These are phyloP conservation scores for Tachina lurida DNA, from an alignment of 2,888 invertebrate species.

Conservation along the genomic window DNA sequence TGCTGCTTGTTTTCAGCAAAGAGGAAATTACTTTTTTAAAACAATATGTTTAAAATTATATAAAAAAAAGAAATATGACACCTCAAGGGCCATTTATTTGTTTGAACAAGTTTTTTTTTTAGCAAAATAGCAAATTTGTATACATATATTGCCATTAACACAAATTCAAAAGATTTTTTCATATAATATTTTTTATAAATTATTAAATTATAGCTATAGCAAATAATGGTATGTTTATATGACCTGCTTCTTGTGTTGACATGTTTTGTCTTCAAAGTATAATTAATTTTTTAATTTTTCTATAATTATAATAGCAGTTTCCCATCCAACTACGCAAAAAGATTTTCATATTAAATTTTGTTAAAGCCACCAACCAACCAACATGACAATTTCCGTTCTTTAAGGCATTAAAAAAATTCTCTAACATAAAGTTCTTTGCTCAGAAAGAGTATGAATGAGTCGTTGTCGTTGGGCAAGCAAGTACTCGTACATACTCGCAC, in stretches of 20 bases:
- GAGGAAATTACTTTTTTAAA: too few species aligned
- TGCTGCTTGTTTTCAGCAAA: too few species aligned
- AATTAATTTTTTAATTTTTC: constrained; percentile 25
- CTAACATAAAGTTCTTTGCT: constrained; percentile 35
- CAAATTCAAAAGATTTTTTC: not conserved
- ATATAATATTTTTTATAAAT: not conserved
- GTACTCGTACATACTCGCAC: not conserved
- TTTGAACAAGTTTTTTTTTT: not conserved
- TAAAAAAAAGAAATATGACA: too few species aligned
- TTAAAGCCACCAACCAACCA: constrained; percentile 43
- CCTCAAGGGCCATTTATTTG: too few species aligned
- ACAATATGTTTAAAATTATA: too few species aligned
- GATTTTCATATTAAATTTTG: constrained; percentile 41
- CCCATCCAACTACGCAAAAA: not conserved
- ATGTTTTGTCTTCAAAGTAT: not conserved
- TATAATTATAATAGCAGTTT: constrained; percentile 40
- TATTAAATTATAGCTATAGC: not conserved
- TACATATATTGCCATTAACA: too few species aligned
- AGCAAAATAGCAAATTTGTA: too few species aligned
- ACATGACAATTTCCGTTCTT: constrained; percentile 45
- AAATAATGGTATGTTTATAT: constrained; percentile 12
- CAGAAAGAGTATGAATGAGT: not conserved
- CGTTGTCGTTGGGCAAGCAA: not conserved
- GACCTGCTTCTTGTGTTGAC: not conserved
- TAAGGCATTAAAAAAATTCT: constrained; percentile 19